Evolutionary conservation across 2,113 vertebrate genomes (phyloP).

Genomic region (Cyphotilapia sp.): DNA sequence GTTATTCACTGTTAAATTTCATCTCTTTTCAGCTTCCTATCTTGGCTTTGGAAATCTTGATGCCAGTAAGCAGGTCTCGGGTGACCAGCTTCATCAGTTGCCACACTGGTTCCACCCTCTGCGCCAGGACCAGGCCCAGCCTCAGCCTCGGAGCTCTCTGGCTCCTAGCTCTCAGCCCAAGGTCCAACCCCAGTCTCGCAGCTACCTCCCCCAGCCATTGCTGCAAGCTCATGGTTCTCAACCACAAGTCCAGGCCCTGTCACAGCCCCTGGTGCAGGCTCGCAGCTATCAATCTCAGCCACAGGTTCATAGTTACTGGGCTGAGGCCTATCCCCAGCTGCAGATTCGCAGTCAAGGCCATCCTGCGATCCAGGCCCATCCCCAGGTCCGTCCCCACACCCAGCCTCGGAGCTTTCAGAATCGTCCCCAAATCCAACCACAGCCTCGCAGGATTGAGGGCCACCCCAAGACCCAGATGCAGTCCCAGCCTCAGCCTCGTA

Average conservation of each 20-base stretch:
- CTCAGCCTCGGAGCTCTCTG: no score
- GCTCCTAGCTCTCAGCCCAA: neutral
- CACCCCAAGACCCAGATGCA: neutral
- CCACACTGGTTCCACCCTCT: neutral
- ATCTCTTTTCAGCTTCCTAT: neutral
- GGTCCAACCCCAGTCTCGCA: neutral
- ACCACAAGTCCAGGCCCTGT: neutral
- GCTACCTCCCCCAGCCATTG: neutral
- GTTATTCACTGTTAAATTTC: fast-evolving
- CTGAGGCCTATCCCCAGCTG: neutral
- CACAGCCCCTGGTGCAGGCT: neutral
- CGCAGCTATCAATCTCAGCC: neutral
- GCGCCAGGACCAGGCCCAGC: neutral
- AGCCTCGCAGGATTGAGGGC: neutral
- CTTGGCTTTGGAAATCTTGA: neutral
- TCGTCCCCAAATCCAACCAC: neutral
- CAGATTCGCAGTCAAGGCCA: neutral
- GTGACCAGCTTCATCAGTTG: neutral
- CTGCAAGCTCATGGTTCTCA: neutral
- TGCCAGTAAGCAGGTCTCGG: neutral
- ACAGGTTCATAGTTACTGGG: neutral
- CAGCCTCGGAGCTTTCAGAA: neutral
- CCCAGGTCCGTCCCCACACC: neutral
- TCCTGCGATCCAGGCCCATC: fast-evolving
- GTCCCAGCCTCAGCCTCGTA: fast-evolving